phyloP scores from a whole-genome alignment of 64 coral and sea anemone genomes.

The Anthopleura sola region DNA sequence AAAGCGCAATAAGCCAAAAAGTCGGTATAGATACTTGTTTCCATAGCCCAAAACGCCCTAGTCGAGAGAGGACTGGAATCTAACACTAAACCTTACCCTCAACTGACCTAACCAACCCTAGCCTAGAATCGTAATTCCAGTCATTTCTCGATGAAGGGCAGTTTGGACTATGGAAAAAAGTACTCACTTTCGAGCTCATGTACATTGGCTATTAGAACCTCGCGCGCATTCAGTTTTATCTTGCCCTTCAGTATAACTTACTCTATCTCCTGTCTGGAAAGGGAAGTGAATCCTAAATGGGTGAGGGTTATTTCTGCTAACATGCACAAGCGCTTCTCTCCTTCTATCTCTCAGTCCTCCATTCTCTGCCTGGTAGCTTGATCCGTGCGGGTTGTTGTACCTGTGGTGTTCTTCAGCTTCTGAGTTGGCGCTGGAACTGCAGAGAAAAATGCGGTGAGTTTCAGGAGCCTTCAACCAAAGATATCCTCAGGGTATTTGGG shows the following conservation, averaged over 20 bases:
- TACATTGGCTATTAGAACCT: too few relatives aligned
- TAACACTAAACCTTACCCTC: too few relatives aligned
- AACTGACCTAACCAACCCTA: too few relatives aligned
- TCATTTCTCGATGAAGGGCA: too few relatives aligned
- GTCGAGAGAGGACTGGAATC: too few relatives aligned
- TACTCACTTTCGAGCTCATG: too few relatives aligned
- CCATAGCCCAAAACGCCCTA: too few relatives aligned
- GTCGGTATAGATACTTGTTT: too few relatives aligned
- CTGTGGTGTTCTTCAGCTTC: neutral
- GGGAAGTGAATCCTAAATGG: constrained; percentile 61
- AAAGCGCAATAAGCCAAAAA: too few relatives aligned
- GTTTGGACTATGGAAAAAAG: too few relatives aligned
- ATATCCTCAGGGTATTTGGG: neutral
- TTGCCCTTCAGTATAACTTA: neutral
- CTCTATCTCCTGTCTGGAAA: constrained; percentile 55
- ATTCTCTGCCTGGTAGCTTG: constrained; percentile 7
- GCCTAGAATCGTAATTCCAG: too few relatives aligned
- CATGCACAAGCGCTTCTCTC: constrained; percentile 23
- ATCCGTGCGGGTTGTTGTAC: constrained; percentile 9
- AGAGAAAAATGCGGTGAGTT: neutral
- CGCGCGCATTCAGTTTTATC: neutral
- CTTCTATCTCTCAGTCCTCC: neutral
- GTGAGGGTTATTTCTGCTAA: constrained; percentile 61
- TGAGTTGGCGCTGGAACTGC: neutral
- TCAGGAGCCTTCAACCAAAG: neutral